Evolutionary conservation across 1,140 invertebrate genomes (phyloP).

Genomic region (Whitmania pigra): DNA sequence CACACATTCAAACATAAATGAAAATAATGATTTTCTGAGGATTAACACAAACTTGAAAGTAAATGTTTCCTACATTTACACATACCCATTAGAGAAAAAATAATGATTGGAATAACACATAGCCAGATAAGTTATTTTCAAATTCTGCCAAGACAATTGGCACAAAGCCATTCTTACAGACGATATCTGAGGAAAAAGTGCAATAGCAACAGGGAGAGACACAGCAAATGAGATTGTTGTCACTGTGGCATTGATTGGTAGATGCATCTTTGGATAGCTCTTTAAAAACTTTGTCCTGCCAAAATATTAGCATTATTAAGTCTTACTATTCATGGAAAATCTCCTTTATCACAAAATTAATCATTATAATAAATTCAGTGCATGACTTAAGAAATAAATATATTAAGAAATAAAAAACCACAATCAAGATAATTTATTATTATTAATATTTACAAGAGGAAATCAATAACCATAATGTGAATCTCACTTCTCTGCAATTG

Average conservation of each 20-base stretch:
- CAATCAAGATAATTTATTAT: too few relatives aligned
- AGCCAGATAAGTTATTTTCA: not conserved
- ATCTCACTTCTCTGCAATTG: constrained; percentile 39
- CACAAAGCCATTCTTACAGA: constrained; percentile 28
- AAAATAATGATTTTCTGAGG: not conserved
- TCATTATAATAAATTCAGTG: constrained; percentile 7
- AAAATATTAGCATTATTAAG: constrained; percentile 17
- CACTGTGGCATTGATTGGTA: constrained; percentile 40
- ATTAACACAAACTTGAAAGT: too few relatives aligned
- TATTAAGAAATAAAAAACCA: too few relatives aligned
- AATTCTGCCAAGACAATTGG: not conserved
- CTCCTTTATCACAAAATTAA: not conserved
- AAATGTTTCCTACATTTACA: not conserved
- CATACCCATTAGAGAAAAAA: not conserved
- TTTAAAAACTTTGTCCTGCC: constrained; percentile 37
- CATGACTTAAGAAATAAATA: too few relatives aligned
- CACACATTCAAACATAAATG: not conserved
- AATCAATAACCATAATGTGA: not conserved
- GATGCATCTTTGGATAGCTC: constrained; percentile 34
- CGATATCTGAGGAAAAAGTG: constrained; percentile 42
- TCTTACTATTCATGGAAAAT: not conserved
- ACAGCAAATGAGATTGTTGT: constrained; percentile 39
- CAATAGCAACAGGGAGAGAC: constrained; percentile 41
- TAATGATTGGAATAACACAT: not conserved
- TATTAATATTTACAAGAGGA: too few relatives aligned